phyloP scores from a whole-genome alignment of 2,888 invertebrate genomes.

The Balanococcus diminutus region DNA sequence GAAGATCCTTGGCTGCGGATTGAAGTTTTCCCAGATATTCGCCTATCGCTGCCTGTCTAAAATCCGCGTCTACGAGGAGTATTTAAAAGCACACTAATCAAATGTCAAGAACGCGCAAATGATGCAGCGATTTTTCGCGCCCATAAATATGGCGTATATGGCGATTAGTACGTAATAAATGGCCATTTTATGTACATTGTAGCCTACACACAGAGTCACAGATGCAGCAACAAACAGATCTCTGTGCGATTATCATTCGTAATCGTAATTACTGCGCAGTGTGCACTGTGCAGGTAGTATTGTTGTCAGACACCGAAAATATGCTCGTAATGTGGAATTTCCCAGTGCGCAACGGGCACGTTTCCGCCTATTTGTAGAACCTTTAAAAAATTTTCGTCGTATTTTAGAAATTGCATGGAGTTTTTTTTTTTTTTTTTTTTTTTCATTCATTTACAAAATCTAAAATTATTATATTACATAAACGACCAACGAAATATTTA shows the following conservation, averaged over 20 bases:
- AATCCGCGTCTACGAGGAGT: background rate
- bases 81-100: slow-evolving; percentile 21
- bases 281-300: background rate
- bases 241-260: background rate
- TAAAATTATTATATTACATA: too few species aligned
- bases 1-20: slow-evolving; percentile 5
- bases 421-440: too few species aligned
- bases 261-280: background rate
- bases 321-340: background rate
- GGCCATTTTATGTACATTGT: background rate
- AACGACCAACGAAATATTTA: too few species aligned
- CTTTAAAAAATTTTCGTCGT: background rate
- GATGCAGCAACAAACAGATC: background rate
- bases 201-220: background rate
- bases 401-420: too few species aligned
- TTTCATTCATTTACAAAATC: too few species aligned
- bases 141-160: background rate
- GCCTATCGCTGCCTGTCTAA: background rate
- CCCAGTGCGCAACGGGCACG: background rate
- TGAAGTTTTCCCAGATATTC: background rate
- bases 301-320: background rate
- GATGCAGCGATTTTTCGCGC: slow-evolving; percentile 31
- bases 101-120: slow-evolving; percentile 48
- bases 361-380: too few species aligned
- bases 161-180: background rate